Evolutionary conservation across 1,140 invertebrate species (phyloP).

Genomic region (Brachionus koreanus): DNA sequence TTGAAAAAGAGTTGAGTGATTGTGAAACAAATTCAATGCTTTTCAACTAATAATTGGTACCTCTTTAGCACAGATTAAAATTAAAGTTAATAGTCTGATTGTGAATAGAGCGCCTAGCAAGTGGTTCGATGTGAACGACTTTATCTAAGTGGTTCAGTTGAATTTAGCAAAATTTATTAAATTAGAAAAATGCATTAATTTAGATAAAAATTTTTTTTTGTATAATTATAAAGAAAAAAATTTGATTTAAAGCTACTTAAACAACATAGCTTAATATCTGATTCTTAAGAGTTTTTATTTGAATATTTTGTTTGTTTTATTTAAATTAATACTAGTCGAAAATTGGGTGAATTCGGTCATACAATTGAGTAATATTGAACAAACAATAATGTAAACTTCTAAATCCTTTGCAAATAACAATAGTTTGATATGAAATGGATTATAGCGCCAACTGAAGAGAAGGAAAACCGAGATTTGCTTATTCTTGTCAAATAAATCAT

Average conservation of each 20-base stretch:
- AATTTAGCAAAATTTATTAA: no score
- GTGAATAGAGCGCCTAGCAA: no score
- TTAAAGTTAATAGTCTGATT: no score
- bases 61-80: no score
- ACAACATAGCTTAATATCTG: background rate
- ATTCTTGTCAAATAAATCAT: background rate
- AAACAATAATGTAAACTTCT: background rate
- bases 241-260: background rate
- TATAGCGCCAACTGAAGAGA: background rate
- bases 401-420: background rate
- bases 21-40: no score
- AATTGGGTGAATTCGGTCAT: background rate
- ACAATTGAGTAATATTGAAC: background rate
- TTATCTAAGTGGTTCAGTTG: no score
- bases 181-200: background rate
- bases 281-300: background rate
- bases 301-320: background rate
- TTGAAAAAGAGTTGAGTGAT: no score
- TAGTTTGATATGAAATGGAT: conserved; percentile 1
- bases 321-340: background rate
- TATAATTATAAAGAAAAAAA: background rate
- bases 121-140: no score
- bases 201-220: background rate
- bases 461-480: background rate
- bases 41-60: no score